Base-by-base conservation (phyloP, 2,797 vertebrate genomes). In the Octomys mimax region DNA sequence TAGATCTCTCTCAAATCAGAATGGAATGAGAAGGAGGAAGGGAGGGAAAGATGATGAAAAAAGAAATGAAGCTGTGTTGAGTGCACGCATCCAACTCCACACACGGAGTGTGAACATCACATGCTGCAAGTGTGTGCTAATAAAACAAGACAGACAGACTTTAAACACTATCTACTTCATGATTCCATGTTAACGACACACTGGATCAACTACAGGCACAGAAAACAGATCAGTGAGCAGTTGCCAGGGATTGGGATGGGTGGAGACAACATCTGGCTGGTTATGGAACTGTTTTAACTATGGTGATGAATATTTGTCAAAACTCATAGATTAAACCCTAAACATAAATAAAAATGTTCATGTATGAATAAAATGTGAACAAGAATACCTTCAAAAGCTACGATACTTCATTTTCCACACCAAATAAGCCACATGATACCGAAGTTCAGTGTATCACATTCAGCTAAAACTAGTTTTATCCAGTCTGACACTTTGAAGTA, bases 321-420 rank as follows among this genome's bases (percentile, higher is more conserved):
- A 85, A 81, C 24, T 82, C 85, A 87, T 1, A 95, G 64, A 84
- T 12, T 84, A 14, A 93, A 87, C 6, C 54, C 24, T 90, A 75
- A 95, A 73, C 91, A 46, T 46, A 79, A 91, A 80, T 36, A 84
- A 86, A 95, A 57, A 94, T 54, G 28, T 70, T 94, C 66, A 92
- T 31, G 18, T 62, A 68, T 77, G 57, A 83, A 26, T 87, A 9
- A 85, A 96, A 81, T 92, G 24, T 75, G 6, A 9, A 87, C 57
- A 93, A 92, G 36, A 87, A 96, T 87, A 57, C 21, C 26, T 85
- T 83, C 61, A 66, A 92, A 98, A 83, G 31, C n/a, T 92, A n/a
- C 2, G 59, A 54, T 46, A 21, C 91, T 46, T 95, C 88, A 75
- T 86, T 86, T 96, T 88, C 59, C 83, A 62, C 42, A 95, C 42